Evolutionary conservation across 2,888 invertebrate species (phyloP), one percentile per base, ranked within the genome.

Genomic region (Alentia gelatinosa): DNA sequence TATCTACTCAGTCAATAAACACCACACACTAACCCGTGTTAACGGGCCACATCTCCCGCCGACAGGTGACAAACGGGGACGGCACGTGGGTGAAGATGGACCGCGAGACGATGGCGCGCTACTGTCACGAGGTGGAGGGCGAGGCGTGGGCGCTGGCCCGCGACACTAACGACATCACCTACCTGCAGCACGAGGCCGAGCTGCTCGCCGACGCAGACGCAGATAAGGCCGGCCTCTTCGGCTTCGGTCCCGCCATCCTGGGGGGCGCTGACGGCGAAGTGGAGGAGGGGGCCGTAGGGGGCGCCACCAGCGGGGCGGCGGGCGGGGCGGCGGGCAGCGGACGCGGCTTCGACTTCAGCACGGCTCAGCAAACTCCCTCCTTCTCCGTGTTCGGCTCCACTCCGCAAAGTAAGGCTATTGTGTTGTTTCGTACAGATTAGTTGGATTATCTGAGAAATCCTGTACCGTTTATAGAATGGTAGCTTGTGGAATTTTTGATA

Each of bases 81-180:
- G 99, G 99, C 0, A 97, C 98, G 0, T 99, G 99, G 99, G 97
- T 99, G 90, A 97, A 98, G 37, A 96, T 99, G 92, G 98, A 98
- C 91, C 97, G 97, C 0, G 98, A 98, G 92, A 96, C 96, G 79
- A 97, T 97, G 90, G 96, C 97, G 91, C 97, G 97, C 94, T 97
- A 97, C 95, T 97, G 97, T 93, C 97, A 97, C 94, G 97, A 97
- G 92, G 88, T 97, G 88, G 97, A 97, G 68, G 97, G 97, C 0
- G 97, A 97, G 93, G 97, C 97, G 0, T 98, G 98, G 98, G 97
- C 97, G 0, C 96, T 98, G 84, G 97, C 97, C 0, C 97, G 97
- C 90, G 97, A 97, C 91, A 97, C 97, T 92, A 97, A 97, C 26
- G 91, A 91, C 92, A 97, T 97, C 12, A 96, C 97, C 9, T 98